Base-by-base conservation (phyloP, 2,113 vertebrate species). In the Eublepharis macularius region DNA sequence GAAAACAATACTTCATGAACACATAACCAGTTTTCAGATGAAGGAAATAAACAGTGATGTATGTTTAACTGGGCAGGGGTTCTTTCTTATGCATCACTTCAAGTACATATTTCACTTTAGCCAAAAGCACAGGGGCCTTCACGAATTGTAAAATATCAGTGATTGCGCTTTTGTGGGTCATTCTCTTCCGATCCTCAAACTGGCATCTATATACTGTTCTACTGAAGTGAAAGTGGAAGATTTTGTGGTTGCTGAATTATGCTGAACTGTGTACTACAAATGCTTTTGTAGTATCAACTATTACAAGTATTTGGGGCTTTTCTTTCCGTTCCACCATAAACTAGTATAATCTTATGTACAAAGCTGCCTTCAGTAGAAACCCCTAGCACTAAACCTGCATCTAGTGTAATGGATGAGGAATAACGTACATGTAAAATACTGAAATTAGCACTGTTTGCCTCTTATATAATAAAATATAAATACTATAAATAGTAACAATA, bases 391-490 rank as follows among this genome's bases (percentile, higher is more conserved):
- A 84, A 86, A 86, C 89, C 72, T 29, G 0, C 76, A 34, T 88
- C 84, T 87, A 88, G 87, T 74, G 63, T 92, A 94, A 88, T 6
- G 79, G 85, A 72, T 72, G 91, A 94, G 41, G 74, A 95, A 94
- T 93, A 91, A 82, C 88, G 94, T 93, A 95, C 93, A 96, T 89
- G 93, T 95, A 94, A 91, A 88, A 93, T 0, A 78, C 89, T 39
- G 43, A 92, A 91, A 84, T 77, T 93, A 95, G 94, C 83, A 82
- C 91, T 93, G 82, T 88, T 84, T 32, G 24, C 36, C 93, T 93
- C 93, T 94, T 96, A 96, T 97, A 96, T 96, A 96, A 96, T 95
- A 96, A 95, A 96, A 94, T 93, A 94, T 96, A 95, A 96, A 96
- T 95, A 92, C 91, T 95, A 93, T 95, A 95, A 94, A 94, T 95